Evolutionary conservation across 2,797 vertebrate species (phyloP).

Genomic region (Setipinna tenuifilis): DNA sequence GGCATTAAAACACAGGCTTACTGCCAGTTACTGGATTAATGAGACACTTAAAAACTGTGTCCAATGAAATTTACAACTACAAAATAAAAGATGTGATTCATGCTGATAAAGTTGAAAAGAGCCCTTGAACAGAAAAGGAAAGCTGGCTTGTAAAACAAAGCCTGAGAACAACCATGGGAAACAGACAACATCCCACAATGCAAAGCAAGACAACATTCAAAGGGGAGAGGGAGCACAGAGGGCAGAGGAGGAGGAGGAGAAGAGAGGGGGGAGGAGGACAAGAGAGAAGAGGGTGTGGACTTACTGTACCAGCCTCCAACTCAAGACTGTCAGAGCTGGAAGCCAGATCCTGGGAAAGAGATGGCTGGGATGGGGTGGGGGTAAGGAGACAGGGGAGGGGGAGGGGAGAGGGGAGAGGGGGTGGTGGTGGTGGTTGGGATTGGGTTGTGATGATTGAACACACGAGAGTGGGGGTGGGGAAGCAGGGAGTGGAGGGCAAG

Average conservation of each 20-base stretch:
- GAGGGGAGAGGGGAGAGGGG: constrained; percentile 71
- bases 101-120: constrained; percentile 1
- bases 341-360: constrained; percentile 87
- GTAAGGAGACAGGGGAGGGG: constrained; percentile 43
- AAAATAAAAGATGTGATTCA: not conserved
- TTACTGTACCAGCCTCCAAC: constrained; percentile 87
- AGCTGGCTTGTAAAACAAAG: not conserved
- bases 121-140: not conserved
- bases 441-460: not conserved
- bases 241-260: not conserved
- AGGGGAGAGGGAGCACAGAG: not conserved
- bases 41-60: not conserved
- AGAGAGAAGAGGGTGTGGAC: constrained; percentile 66
- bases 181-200: constrained; percentile 10
- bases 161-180: not conserved
- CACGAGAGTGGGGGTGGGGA: not conserved
- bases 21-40: not conserved
- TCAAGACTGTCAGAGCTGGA: constrained; percentile 90
- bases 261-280: not conserved
- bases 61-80: not conserved
- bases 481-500: not conserved
- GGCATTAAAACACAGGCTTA: not conserved
- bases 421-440: constrained; percentile 36
- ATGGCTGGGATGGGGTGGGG: constrained; percentile 49
- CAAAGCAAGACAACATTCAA: not conserved